These are phyloP conservation scores for Zoroaster sp. DNA, from an alignment of 53 echinoderm and acorn worm genomes.

Conservation along the genomic window DNA sequence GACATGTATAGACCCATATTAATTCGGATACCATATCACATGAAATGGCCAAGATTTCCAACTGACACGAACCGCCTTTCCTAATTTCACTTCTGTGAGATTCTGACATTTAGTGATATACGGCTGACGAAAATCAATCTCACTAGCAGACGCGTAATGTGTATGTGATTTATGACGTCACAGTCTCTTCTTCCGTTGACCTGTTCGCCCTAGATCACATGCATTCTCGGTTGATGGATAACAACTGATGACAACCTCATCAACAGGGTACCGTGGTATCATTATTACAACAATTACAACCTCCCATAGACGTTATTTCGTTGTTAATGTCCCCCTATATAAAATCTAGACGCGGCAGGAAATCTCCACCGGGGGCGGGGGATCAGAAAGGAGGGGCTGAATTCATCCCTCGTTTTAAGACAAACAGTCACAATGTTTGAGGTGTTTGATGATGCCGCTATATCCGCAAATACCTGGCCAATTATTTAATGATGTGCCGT, in stretches of 20 bases:
- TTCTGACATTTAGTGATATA: not conserved
- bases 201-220: not conserved
- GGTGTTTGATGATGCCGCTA: slow-evolving; percentile 11
- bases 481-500: not conserved
- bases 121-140: not conserved
- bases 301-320: not conserved
- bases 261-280: slow-evolving; percentile 18
- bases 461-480: not conserved
- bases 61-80: not conserved
- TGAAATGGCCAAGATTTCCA: slow-evolving; percentile 14
- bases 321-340: not conserved
- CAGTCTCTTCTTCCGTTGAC: not conserved
- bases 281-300: slow-evolving; percentile 16
- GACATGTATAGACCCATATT: not conserved
- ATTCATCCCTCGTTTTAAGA: not conserved
- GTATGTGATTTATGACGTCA: slow-evolving; percentile 13
- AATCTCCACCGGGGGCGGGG: not conserved
- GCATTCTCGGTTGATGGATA: slow-evolving; percentile 27
- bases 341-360: not conserved
- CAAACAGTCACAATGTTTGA: not conserved
- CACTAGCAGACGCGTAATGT: not conserved
- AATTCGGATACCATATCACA: not conserved
- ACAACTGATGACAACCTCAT: slow-evolving; percentile 24
- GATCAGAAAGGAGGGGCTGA: not conserved
- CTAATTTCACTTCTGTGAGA: not conserved